A percentile compares a stretch with the other conserved stretches of the same genome.
These are phyloP conservation scores for Drosophila orosa DNA, from an alignment of 1,140 invertebrate species.

Conservation along the genomic window DNA sequence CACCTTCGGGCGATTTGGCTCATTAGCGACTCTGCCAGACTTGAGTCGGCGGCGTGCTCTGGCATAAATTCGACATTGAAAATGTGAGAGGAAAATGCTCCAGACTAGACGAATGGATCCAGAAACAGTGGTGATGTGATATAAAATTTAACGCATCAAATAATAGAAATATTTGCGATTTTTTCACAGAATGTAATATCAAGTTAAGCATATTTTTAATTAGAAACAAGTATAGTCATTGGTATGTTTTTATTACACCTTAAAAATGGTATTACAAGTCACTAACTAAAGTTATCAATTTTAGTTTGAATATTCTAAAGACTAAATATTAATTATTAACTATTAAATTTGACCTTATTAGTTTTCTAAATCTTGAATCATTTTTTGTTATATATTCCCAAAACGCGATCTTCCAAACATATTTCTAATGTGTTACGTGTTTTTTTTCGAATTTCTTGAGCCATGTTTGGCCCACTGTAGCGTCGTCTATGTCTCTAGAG, in stretches of 20 bases:
- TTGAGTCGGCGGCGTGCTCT: constrained; percentile 54
- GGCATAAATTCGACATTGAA: constrained; percentile 82
- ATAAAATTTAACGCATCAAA: not conserved
- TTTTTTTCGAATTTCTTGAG: not conserved
- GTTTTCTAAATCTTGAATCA: not conserved
- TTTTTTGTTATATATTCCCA: not conserved
- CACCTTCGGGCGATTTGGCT: constrained; percentile 82
- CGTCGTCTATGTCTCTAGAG: not conserved
- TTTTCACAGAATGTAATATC: not conserved
- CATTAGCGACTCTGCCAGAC: constrained; percentile 77
- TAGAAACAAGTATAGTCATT: not conserved
- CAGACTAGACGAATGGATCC: constrained; percentile 35
- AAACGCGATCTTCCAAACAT: too few relatives aligned
- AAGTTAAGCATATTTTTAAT: not conserved
- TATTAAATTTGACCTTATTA: not conserved
- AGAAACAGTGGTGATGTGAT: constrained; percentile 24
- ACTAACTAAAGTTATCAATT: not conserved
- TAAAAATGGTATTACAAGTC: too few relatives aligned
- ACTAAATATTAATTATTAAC: not conserved
- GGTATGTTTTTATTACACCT: not conserved
- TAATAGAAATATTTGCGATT: too few relatives aligned
- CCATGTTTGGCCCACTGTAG: constrained; percentile 15
- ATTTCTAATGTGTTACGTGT: not conserved
- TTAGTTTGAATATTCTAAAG: not conserved
- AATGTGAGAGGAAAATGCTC: constrained; percentile 52